Evolutionary conservation across 2,113 vertebrate species (phyloP), one percentile per base, ranked within the genome.

Genomic region (Calidris pygmaea): DNA sequence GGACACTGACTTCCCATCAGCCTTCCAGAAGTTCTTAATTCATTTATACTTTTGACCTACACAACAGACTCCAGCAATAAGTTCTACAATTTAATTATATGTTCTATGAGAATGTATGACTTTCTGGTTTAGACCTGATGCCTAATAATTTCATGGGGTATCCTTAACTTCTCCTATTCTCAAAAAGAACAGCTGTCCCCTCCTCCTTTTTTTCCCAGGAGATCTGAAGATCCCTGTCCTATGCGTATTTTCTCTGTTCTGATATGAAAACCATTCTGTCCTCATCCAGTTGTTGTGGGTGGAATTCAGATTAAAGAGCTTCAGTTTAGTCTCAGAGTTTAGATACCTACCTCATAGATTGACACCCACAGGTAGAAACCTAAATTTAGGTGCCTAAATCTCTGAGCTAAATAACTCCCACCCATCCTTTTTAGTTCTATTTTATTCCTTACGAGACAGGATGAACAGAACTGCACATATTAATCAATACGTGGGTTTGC

Each of bases 401-500:
- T 82, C 89, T 17, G 56, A 93, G 84, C 60, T 84, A 55, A 87
- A 78, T 75, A 89, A 81, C 91, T 95, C 91, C 87, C 93, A 96
- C 94, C 84, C 80, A 92, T 60, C 73, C 27, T 48, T 92, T 95
- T 75, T 41, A 39, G 80, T 43, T 87, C 65, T 81, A 10, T 93
- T 86, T 85, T 58, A 79, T 85, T 92, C 84, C 82, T 87, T 72
- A 30, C 87, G 65, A 91, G 89, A 65, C 70, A 82, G 52, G 77
- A 87, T 39, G 93, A 97, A 29, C 30, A 82, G 80, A 95, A 52
- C 56, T 52, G 60, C 77, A 81, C 58, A 13, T 75, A 94, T 96
- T 96, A 94, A 96, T 94, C 96, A 85, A 94, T 89, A 95, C 3
- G 35, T 89, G 87, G 89, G 89, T 72, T 95, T 97, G 89, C 73